Percentiles rank a stretch among this genome's conserved stretches.
Evolutionary conservation across 2,113 vertebrate species (phyloP).

Genomic region (Xenotilapia longispinis): DNA sequence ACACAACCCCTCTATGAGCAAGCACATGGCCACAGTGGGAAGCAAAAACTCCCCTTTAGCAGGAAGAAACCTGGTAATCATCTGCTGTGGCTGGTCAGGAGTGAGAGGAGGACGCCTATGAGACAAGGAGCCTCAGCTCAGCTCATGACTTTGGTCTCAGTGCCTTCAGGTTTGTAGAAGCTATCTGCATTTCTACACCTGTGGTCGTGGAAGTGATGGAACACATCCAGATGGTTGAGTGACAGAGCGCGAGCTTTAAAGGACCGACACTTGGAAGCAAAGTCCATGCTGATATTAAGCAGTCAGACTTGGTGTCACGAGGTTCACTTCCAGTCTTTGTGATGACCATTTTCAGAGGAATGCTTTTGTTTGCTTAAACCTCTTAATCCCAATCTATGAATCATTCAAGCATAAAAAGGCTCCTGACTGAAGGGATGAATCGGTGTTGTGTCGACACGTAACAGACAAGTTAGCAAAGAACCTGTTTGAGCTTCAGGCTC

Average conservation of each 20-base stretch:
- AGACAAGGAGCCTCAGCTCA: background rate
- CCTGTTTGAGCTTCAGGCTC: background rate
- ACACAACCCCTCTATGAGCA: background rate
- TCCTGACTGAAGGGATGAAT: background rate
- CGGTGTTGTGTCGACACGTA: background rate
- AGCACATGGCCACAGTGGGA: background rate
- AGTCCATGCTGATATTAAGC: background rate
- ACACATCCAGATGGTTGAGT: background rate
- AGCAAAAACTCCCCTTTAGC: rapidly evolving
- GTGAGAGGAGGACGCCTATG: background rate
- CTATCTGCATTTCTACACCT: background rate
- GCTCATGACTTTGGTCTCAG: background rate
- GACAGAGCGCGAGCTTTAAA: background rate
- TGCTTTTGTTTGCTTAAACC: background rate
- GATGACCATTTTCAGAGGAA: background rate
- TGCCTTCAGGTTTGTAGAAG: background rate
- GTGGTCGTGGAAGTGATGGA: background rate
- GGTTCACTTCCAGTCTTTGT: background rate
- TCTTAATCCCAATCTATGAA: background rate
- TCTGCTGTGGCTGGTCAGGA: background rate
- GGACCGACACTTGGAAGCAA: rapidly evolving
- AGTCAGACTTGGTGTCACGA: rapidly evolving
- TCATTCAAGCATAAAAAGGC: background rate
- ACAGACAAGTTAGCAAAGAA: background rate
- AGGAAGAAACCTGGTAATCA: background rate